phyloP scores from a whole-genome alignment of 2,113 vertebrate species.

The Mastomys natalensis region DNA sequence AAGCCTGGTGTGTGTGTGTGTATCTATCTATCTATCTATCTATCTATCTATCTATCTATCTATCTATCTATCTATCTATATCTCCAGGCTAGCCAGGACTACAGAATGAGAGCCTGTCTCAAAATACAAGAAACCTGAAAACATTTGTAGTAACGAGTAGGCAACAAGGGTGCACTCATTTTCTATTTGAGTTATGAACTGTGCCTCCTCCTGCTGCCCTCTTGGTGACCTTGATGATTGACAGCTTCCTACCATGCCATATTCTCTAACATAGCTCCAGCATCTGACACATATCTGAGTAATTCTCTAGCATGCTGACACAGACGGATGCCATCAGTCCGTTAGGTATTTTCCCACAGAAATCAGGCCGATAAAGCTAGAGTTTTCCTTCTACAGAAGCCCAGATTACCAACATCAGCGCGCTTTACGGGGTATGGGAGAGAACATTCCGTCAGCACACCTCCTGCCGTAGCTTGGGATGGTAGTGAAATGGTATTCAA shows the following conservation, averaged over 20 bases:
- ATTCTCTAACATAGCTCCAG: conserved; percentile 36
- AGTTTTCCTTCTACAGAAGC: not conserved
- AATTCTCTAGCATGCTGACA: conserved; percentile 4
- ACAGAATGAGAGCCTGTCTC: not conserved
- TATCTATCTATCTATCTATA: no score
- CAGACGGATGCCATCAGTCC: not conserved
- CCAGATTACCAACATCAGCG: rapidly evolving
- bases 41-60: no score
- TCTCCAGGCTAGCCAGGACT: not conserved
- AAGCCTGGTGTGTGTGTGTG: no score
- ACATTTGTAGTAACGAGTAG: not conserved
- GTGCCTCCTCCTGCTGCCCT: conserved; percentile 49
- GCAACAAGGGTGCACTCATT: conserved; percentile 14
- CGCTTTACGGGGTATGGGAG: rapidly evolving
- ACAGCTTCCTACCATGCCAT: conserved; percentile 24
- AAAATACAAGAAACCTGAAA: not conserved
- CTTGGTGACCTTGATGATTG: not conserved
- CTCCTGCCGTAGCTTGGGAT: not conserved
- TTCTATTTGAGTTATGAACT: conserved; percentile 8
- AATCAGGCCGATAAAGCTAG: not conserved
- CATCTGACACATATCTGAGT: conserved; percentile 27
- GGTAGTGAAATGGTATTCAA: not conserved
- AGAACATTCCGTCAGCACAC: not conserved
- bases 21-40: no score
- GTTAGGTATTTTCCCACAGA: conserved; percentile 53